Evolutionary conservation across 2,888 invertebrate species (phyloP), one percentile per base, ranked within the genome.

Genomic region (Calameuta filiformis): DNA sequence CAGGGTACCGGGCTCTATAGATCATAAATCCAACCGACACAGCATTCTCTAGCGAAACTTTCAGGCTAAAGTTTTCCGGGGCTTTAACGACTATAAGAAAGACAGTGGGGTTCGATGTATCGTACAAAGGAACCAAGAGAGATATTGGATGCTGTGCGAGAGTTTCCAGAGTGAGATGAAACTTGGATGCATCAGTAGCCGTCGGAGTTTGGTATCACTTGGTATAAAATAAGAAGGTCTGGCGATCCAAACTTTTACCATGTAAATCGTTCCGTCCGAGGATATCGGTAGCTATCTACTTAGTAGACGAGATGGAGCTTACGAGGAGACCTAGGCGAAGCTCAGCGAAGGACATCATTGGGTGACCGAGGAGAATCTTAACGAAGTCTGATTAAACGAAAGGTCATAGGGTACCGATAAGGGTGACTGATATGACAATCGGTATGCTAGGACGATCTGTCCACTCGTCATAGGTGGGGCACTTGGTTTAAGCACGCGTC

Each of bases 401-500:
- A 40, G 40, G 40, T 40, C 40, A 40, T 6, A 15, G 56, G 56
- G 9, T 56, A 56, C 56, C 9, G 56, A 56, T 56, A 56, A 56
- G 56, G 56, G 23, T 56, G 56, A 23, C 56, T 56, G 56, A 9
- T 56, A 56, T 56, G 23, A 56, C 56, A 23, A 56, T 79, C 56
- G 74, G 76, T 75, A 73, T 75, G 56, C 2, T 56, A 9, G 37
- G 37, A 73, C 33, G 33, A 33, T 76, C 79, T 73, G 81, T 78
- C 79, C 79, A 79, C 71, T 75, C 73, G 77, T 76, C 81, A 77
- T 81, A 84, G 82, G 79, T 79, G 81, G 81, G 82, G 83, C 80
- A 84, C 83, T 85, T 83, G 87, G 81, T 83, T 87, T 85, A 86
- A 86, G 84, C 85, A 85, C 83, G 84, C 83, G 86, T 85, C 87